Base-by-base conservation (phyloP, 2,797 vertebrate genomes). In the Oceanodroma leucorhoa region DNA sequence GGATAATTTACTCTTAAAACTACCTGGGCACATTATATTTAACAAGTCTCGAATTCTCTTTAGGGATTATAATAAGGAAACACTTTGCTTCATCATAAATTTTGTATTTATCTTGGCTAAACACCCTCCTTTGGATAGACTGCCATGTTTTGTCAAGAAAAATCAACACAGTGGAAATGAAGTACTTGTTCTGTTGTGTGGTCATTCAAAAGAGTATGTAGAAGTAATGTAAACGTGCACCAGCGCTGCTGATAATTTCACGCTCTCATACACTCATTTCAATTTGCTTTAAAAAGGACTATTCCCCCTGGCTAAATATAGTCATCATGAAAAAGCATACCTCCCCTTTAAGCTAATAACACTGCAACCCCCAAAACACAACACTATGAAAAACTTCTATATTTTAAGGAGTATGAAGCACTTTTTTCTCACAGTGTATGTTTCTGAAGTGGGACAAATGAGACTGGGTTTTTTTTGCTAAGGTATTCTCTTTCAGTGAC, bases 41-140 rank as follows among this genome's bases (percentile, higher is more conserved):
- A 96, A 96, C 96, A 97, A 95, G 92, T 95, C 92, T 96, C 93
- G 88, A 94, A 94, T 83, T 96, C 95, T 96, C 96, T 92, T 92
- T 38, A 94, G 95, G 96, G 96, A 97, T 87, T 95, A 86, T 80
- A 94, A 75, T 94, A 97, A 91, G 95, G 82, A 93, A 95, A 94
- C 95, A 95, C 94, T 96, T 97, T 96, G 96, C 90, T 96, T 96
- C 95, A 96, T 96, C 95, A 96, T 97, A 96, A 95, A 96, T 96
- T 97, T 96, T 97, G 85, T 97, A 96, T 97, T 96, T 96, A 93
- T 93, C 95, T 97, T 97, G 96, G 96, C 95, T 96, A 92, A 95
- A 94, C 83, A 97, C 76, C 43, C 73, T 95, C 84, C 77, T 96
- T 96, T 97, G 93, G 96, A 97, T 66, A 90, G 78, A 89, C 76